phyloP scores from a whole-genome alignment of 2,888 invertebrate species.

The Meloe dianella region DNA sequence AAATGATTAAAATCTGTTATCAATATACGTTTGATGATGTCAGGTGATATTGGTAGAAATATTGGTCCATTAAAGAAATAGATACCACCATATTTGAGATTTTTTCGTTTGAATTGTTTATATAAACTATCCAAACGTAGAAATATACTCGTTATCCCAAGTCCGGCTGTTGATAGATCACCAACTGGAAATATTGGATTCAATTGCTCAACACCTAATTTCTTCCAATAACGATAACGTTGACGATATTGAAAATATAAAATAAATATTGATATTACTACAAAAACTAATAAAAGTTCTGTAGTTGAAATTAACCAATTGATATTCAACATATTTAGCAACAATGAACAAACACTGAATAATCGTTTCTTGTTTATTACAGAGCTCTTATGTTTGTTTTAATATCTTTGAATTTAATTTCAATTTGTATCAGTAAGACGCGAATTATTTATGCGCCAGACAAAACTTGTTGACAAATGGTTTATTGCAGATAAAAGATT shows the following conservation, averaged over 20 bases:
- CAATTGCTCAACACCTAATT: constrained; percentile 18
- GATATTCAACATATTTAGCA: neutral
- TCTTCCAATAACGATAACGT: constrained; percentile 22
- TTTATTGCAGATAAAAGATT: no score
- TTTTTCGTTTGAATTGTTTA: constrained; percentile 20
- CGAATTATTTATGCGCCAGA: no score
- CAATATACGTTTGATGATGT: constrained; percentile 20
- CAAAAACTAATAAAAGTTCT: constrained; percentile 13
- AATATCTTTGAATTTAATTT: no score
- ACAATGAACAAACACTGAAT: no score
- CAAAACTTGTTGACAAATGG: no score
- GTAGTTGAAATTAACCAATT: neutral
- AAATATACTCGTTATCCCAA: constrained; percentile 20
- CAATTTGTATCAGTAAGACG: no score
- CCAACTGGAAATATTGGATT: constrained; percentile 23
- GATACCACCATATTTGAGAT: constrained; percentile 19
- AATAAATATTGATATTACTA: neutral
- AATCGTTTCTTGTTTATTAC: no score
- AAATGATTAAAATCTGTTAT: constrained; percentile 26
- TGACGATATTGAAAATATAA: constrained; percentile 18
- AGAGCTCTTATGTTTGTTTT: no score
- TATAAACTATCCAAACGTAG: constrained; percentile 14
- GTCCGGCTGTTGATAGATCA: constrained; percentile 14
- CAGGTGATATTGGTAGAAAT: constrained; percentile 21
- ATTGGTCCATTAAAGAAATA: constrained; percentile 28